Evolutionary conservation across 1,140 invertebrate species (phyloP), one percentile per base, ranked within the genome.

Genomic region (Hyles vespertilio): DNA sequence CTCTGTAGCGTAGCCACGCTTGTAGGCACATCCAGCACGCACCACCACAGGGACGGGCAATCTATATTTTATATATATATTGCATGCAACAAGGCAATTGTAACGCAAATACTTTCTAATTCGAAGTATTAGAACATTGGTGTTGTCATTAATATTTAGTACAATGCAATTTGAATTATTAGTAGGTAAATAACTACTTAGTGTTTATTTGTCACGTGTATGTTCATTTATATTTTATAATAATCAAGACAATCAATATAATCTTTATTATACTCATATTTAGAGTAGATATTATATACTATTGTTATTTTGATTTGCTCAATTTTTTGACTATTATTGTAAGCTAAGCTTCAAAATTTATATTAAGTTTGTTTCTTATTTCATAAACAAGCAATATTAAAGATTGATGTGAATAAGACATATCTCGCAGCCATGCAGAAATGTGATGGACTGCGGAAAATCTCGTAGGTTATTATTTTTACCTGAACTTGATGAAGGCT

Each of bases 281-380:
- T 40, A 40, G 36, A 40, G 36, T 40, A 40, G 36, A 40, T 40
- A 40, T 40, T 40, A 40, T 40, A 40, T 87, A 76, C 87, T 86
- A 85, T 63, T 88, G 82, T 86, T 88, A 81, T 88, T 85, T 84
- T 89, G 69, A 86, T 88, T 88, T 88, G 85, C 85, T 88, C 85
- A 88, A 88, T 87, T 82, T 81, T 84, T 70, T 82, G 71, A 81
- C 79, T 81, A 70, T 82, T 82, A 80, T 78, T 72, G 59, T 88
- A 81, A 82, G 81, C 67, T 81, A 81, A 70, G 63, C 61, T 74
- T 73, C 56, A 22, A 73, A 40, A 72, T 69, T 70, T 63, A 70
- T 70, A 69, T 75, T 69, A 71, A 70, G 75, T 76, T 69, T 69
- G 59, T 77, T 77, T 80, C 68, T 75, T 78, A 78, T 79, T 84